These are phyloP conservation scores for Paralichthys olivaceus DNA, from an alignment of 2,113 vertebrate genomes.

Conservation along the genomic window DNA sequence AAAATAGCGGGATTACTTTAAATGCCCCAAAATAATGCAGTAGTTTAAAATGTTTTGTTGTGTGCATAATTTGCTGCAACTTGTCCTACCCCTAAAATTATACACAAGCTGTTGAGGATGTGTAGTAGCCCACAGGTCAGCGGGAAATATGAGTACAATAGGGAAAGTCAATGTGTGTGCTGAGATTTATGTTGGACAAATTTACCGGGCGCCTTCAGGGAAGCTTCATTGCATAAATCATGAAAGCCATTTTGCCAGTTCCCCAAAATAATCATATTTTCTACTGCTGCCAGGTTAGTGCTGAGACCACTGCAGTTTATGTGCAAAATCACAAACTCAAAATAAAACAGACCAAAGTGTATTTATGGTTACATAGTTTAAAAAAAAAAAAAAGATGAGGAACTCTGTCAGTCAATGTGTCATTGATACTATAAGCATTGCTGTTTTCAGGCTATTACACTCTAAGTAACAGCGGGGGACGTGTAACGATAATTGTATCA, in stretches of 20 bases:
- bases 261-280: slow-evolving; percentile 5
- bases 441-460: neutral
- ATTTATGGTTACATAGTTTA: neutral
- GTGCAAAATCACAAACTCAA: slow-evolving; percentile 8
- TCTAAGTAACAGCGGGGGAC: neutral
- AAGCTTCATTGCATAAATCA: neutral
- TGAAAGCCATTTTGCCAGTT: slow-evolving; percentile 1
- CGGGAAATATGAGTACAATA: slow-evolving; percentile 12
- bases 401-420: neutral
- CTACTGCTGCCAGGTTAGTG: neutral
- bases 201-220: neutral
- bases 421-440: neutral
- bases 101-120: neutral
- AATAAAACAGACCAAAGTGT: neutral
- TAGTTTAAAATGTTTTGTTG: slow-evolving; percentile 3
- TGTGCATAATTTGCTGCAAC: neutral
- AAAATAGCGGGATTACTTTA: slow-evolving; percentile 12
- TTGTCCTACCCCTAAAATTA: neutral
- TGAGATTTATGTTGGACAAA: neutral
- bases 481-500: neutral
- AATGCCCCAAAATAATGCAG: neutral
- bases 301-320: neutral
- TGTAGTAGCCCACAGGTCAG: slow-evolving; percentile 5
- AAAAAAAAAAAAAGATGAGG: slow-evolving; percentile 8
- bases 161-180: neutral